Percentiles rank a stretch among this genome's conserved stretches.
Conservation (phyloP, 64 coral and sea anemone genomes). For the Hydrozoanthus tunicans region DNA sequence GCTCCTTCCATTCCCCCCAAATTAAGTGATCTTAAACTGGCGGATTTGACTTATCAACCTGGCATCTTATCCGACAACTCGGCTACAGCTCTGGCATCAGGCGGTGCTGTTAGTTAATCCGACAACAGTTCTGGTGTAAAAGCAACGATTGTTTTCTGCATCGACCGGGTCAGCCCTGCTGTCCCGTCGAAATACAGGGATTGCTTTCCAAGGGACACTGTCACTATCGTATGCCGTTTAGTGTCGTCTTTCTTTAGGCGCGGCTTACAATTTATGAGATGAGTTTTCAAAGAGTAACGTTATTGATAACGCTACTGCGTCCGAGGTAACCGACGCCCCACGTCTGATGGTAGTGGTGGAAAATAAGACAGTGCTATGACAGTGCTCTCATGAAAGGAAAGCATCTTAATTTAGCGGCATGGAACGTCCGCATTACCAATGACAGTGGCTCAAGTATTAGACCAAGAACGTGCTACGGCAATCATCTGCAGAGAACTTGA, state of each 20-base stretch:
- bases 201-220: conserved; percentile 20
- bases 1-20: too few species aligned
- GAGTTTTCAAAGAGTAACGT: not conserved
- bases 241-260: conserved; percentile 39
- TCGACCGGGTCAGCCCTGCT: conserved; percentile 4
- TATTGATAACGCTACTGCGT: conserved; percentile 50
- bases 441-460: conserved; percentile 6
- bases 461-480: conserved; percentile 60
- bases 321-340: conserved; percentile 45
- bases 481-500: conserved; percentile 52
- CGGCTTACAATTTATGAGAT: conserved; percentile 52
- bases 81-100: not conserved
- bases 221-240: conserved; percentile 39
- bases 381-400: conserved; percentile 8
- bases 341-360: conserved; percentile 44
- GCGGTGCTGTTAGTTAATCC: conserved; percentile 49
- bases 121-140: conserved; percentile 23
- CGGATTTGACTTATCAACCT: too few species aligned
- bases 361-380: conserved; percentile 14
- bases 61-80: not conserved
- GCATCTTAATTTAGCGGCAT: conserved; percentile 26
- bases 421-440: conserved; percentile 58
- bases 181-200: conserved; percentile 25
- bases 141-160: conserved; percentile 19
- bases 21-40: too few species aligned